Evolutionary conservation across 2,888 invertebrate species (phyloP).

Genomic region (Lordiphosa fenestrarum): DNA sequence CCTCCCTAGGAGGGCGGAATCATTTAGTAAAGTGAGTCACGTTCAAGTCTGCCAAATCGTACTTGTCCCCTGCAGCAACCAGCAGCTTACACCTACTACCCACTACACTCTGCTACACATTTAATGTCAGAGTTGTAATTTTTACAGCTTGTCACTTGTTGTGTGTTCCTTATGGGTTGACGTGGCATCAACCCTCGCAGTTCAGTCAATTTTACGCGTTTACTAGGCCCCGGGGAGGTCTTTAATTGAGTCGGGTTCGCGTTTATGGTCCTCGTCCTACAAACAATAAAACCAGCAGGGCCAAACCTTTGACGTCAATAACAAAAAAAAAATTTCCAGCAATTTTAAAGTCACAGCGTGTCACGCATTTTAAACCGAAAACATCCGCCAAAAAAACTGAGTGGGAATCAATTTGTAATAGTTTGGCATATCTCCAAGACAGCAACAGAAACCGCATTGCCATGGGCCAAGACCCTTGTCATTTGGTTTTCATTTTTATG

Average conservation of each 20-base stretch:
- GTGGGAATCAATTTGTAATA: conserved; percentile 71
- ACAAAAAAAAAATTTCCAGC: conserved; percentile 46
- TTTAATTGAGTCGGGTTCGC: conserved; percentile 64
- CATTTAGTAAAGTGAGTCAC: conserved; percentile 75
- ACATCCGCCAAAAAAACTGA: conserved; percentile 22
- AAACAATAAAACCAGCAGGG: conserved; percentile 27
- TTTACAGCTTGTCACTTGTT: conserved; percentile 73
- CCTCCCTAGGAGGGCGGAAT: conserved; percentile 44
- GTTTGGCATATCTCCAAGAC: conserved; percentile 67
- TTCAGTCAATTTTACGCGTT: conserved; percentile 20
- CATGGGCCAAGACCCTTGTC: conserved; percentile 60
- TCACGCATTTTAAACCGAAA: conserved; percentile 22
- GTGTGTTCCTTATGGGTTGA: conserved; percentile 17
- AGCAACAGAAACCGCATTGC: conserved; percentile 48
- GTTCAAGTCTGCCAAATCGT: conserved; percentile 70
- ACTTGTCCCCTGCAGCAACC: conserved; percentile 52
- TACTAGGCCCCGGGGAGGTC: conserved; percentile 69
- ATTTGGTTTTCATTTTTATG: conserved; percentile 74
- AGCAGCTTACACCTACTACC: conserved; percentile 44
- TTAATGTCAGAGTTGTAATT: conserved; percentile 59
- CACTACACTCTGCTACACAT: conserved; percentile 59
- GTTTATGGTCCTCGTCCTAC: conserved; percentile 50
- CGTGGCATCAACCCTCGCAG: background rate
- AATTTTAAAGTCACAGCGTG: conserved; percentile 13
- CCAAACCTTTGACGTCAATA: conserved; percentile 42